phyloP scores from a whole-genome alignment of 2,113 vertebrate genomes.

The Perca schrenkii region DNA sequence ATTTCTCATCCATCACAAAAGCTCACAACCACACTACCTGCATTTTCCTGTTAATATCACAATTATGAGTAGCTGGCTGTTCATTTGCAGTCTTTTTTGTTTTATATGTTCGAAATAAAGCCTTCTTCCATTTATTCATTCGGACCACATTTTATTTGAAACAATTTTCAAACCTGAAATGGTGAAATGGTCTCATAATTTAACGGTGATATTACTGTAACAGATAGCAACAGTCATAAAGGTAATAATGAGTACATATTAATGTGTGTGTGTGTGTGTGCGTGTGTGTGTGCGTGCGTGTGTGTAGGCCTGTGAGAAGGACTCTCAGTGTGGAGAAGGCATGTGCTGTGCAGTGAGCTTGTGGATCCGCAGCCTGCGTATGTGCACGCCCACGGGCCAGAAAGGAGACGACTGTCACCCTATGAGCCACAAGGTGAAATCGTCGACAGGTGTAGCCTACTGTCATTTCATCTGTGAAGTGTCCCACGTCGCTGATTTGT shows the following conservation, averaged over 20 bases:
- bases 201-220: neutral
- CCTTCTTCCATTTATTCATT: too few relatives aligned
- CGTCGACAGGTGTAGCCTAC: neutral
- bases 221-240: neutral
- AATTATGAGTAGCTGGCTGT: neutral
- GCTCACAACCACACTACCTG: neutral
- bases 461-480: neutral
- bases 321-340: conserved; percentile 91
- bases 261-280: neutral
- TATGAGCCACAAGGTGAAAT: conserved; percentile 91
- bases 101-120: too few relatives aligned
- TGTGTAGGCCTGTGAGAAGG: conserved; percentile 88
- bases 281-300: conserved; percentile 30
- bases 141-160: neutral
- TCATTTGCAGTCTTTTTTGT: too few relatives aligned
- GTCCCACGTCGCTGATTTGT: neutral
- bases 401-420: conserved; percentile 93
- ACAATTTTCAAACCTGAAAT: neutral
- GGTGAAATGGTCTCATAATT: neutral
- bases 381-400: conserved; percentile 92
- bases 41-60: neutral
- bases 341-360: conserved; percentile 96
- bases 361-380: conserved; percentile 93
- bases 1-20: neutral
- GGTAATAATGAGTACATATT: too few relatives aligned